Evolutionary conservation across 2,113 vertebrate genomes (phyloP).

Genomic region (Prinia subflava): DNA sequence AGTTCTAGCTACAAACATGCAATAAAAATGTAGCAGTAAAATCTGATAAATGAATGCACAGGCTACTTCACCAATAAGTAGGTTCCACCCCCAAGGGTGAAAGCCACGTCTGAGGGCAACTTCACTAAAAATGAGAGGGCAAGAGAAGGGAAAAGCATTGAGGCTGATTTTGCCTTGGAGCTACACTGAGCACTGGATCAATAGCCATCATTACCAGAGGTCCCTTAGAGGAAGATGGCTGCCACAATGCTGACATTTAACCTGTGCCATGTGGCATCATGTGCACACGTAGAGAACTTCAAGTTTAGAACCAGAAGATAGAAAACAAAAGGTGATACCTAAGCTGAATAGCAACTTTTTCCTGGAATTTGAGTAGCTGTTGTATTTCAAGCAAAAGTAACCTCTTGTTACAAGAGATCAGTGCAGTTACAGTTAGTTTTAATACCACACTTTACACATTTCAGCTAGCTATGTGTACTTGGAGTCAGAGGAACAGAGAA

Average conservation of each 20-base stretch:
- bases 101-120: background rate
- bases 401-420: background rate
- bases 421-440: background rate
- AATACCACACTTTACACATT: background rate
- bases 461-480: background rate
- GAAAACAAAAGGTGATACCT: background rate
- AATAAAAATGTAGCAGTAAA: background rate
- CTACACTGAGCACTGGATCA: background rate
- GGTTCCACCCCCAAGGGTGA: background rate
- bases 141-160: background rate
- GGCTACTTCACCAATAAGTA: background rate
- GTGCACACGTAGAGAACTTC: background rate
- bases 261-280: background rate
- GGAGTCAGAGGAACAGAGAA: background rate
- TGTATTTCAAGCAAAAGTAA: background rate
- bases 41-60: background rate
- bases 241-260: background rate
- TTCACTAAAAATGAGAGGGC: background rate
- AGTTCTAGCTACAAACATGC: background rate
- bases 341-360: background rate
- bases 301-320: background rate
- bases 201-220: slow-evolving; percentile 4
- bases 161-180: background rate
- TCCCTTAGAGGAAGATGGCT: background rate
- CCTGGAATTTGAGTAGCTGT: background rate